These are phyloP conservation scores for Leptinotarsa tumamoca DNA, from an alignment of 2,888 invertebrate genomes.

Conservation along the genomic window DNA sequence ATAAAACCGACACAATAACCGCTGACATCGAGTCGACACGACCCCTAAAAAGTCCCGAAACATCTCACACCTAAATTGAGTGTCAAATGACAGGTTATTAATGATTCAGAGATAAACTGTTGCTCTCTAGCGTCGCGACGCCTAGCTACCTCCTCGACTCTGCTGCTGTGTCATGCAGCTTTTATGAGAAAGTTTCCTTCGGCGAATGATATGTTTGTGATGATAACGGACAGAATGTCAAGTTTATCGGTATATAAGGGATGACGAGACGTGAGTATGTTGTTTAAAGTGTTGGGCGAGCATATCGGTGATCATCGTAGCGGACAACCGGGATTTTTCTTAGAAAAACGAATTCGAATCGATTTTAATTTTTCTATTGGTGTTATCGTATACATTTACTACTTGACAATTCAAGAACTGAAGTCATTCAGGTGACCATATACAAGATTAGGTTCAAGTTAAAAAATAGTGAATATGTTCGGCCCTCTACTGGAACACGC, in stretches of 20 bases:
- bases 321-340: too few species aligned
- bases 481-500: too few species aligned
- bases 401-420: too few species aligned
- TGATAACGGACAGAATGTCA: slow-evolving; percentile 7
- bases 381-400: too few species aligned
- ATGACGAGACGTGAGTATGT: slow-evolving; percentile 6
- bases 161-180: slow-evolving; percentile 17
- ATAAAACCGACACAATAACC: slow-evolving; percentile 40
- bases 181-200: slow-evolving; percentile 25
- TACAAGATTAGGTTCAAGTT: too few species aligned
- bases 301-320: neutral
- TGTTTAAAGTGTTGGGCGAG: neutral
- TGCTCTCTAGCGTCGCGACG: slow-evolving; percentile 37
- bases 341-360: too few species aligned
- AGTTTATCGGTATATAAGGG: slow-evolving; percentile 10
- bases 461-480: too few species aligned
- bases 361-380: too few species aligned
- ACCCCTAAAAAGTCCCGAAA: slow-evolving; percentile 36
- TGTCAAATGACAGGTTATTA: slow-evolving; percentile 48
- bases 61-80: slow-evolving; percentile 44
- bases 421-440: too few species aligned
- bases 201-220: neutral
- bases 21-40: slow-evolving; percentile 37
- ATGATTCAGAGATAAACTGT: slow-evolving; percentile 48
- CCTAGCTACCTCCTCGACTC: slow-evolving; percentile 23